These are phyloP conservation scores for Chroicocephalus ridibundus DNA, from an alignment of 2,113 vertebrate genomes.

Conservation along the genomic window DNA sequence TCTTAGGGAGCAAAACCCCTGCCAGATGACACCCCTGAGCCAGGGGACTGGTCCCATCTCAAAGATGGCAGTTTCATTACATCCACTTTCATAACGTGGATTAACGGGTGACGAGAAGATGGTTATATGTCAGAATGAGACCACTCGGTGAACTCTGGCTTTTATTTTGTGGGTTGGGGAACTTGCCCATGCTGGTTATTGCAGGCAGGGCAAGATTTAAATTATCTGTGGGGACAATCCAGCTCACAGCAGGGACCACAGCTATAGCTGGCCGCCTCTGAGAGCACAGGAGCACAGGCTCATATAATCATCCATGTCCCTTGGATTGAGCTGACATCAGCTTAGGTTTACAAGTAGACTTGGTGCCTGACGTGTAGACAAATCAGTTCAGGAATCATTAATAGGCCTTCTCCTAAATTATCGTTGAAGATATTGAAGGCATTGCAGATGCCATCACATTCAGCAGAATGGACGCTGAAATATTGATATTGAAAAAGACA, in stretches of 20 bases:
- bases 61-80: not conserved
- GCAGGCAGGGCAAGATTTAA: not conserved
- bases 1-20: not conserved
- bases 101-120: not conserved
- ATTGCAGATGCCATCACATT: not conserved
- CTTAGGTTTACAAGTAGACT: not conserved
- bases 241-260: not conserved
- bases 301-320: fast-evolving
- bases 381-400: not conserved
- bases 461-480: not conserved
- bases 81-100: not conserved
- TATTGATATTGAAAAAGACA: not conserved
- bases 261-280: not conserved
- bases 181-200: not conserved
- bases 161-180: not conserved
- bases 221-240: not conserved
- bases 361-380: not conserved
- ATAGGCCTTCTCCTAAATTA: not conserved
- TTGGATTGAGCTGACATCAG: not conserved
- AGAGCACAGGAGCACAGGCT: not conserved
- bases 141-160: not conserved
- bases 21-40: not conserved
- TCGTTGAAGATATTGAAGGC: not conserved
- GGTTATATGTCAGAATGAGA: not conserved
- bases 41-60: not conserved